Evolutionary conservation across 2,888 invertebrate genomes (phyloP).

Genomic region (Dascillus cervinus): DNA sequence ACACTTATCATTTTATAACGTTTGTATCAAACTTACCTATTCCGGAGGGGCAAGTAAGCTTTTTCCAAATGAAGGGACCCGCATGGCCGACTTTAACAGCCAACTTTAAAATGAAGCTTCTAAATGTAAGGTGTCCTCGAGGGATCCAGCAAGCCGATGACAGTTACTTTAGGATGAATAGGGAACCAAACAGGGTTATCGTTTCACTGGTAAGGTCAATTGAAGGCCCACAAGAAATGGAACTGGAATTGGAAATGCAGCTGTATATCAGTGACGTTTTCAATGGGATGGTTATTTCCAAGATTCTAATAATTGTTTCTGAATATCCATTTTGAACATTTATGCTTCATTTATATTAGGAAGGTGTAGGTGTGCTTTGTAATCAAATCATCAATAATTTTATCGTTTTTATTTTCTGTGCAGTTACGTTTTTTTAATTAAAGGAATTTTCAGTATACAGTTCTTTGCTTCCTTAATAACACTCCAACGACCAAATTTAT

Average conservation of each 20-base stretch:
- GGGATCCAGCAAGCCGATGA: conserved; percentile 41
- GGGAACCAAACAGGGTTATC: conserved; percentile 55
- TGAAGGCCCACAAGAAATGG: conserved; percentile 85
- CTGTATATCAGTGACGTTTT: conserved; percentile 65
- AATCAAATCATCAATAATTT: too few species aligned
- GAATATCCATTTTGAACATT: conserved; percentile 72
- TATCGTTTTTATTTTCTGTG: too few species aligned
- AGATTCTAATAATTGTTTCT: conserved; percentile 78
- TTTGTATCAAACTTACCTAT: conserved; percentile 78
- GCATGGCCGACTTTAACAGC: conserved; percentile 61
- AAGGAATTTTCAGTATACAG: conserved; percentile 15
- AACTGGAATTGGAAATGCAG: conserved; percentile 80
- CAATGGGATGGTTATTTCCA: conserved; percentile 77
- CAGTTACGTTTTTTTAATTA: conserved; percentile 3
- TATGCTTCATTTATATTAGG: too few species aligned
- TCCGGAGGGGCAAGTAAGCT: conserved; percentile 52
- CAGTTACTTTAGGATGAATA: conserved; percentile 39
- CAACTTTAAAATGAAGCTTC: conserved; percentile 66
- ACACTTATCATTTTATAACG: conserved; percentile 90
- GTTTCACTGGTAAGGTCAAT: conserved; percentile 67
- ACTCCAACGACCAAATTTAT: conserved; percentile 89
- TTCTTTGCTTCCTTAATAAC: conserved; percentile 61
- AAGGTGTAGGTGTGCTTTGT: too few species aligned
- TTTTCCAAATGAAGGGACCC: conserved; percentile 86
- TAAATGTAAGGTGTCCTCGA: conserved; percentile 57